Percentiles rank a stretch among this genome's conserved stretches.
Conservation (phyloP, 2,888 invertebrate species). For the Dione juno region DNA sequence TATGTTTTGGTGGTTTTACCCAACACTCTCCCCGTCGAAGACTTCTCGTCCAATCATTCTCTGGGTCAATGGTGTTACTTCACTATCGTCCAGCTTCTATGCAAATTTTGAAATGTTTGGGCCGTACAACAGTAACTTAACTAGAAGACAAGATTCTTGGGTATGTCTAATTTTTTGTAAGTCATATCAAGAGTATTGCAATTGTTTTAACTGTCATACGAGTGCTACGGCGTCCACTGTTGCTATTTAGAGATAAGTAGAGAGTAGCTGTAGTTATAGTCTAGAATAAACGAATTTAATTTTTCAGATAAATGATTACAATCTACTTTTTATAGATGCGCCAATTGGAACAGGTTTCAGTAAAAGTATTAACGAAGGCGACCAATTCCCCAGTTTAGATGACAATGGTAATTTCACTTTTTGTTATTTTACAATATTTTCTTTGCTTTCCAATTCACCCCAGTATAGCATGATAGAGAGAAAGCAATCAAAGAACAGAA, state of each 20-base stretch:
- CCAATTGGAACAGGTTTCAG: conserved; percentile 95
- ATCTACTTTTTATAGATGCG: conserved; percentile 93
- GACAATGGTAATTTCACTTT: conserved; percentile 72
- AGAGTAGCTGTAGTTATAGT: no score
- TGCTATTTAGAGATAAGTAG: no score
- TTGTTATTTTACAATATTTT: no score
- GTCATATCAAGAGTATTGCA: no score
- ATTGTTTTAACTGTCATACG: no score
- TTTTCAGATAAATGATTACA: conserved; percentile 86
- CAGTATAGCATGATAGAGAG: no score
- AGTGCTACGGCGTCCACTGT: no score
- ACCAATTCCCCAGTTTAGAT: conserved; percentile 66
- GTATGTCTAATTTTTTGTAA: conserved; percentile 70
- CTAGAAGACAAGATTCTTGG: conserved; percentile 88
- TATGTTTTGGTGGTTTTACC: conserved; percentile 95
- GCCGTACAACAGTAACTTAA: conserved; percentile 86
- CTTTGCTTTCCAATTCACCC: no score
- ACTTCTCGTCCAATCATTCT: conserved; percentile 87
- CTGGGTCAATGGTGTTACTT: conserved; percentile 96
- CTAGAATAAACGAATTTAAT: neutral
- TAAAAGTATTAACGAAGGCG: conserved; percentile 78
- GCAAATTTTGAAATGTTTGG: conserved; percentile 94
- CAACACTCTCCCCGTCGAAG: conserved; percentile 82
- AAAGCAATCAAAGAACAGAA: neutral
- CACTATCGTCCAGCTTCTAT: conserved; percentile 89